Evolutionary conservation across 2,113 vertebrate genomes (phyloP).

Genomic region (Thamnophis sirtalis): DNA sequence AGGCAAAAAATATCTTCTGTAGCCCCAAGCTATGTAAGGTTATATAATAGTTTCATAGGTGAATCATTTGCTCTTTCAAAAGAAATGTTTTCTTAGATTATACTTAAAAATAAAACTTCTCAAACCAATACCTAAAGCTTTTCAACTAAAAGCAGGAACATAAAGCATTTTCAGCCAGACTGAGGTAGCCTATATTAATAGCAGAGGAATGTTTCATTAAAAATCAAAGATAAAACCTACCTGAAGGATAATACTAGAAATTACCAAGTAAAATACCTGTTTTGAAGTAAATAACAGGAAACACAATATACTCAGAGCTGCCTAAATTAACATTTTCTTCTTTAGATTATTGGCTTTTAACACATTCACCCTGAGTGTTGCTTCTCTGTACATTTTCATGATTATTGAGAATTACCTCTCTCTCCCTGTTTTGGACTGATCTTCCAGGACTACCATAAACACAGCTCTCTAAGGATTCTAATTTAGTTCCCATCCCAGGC

Average conservation of each 20-base stretch:
- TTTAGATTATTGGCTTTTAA: conserved; percentile 1
- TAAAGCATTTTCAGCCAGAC: neutral
- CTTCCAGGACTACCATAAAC: conserved; percentile 4
- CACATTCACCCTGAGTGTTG: conserved; percentile 35
- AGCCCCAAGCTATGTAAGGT: neutral
- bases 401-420: conserved; percentile 5
- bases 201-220: neutral
- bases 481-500: conserved; percentile 48
- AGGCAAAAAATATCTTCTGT: neutral
- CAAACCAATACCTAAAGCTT: neutral
- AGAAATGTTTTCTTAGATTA: neutral
- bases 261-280: neutral
- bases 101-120: neutral
- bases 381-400: conserved; percentile 30
- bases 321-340: conserved; percentile 12
- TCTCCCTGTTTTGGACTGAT: conserved; percentile 4
- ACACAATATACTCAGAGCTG: neutral
- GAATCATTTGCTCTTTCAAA: neutral
- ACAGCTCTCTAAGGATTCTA: conserved; percentile 31
- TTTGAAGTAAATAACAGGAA: conserved; percentile 4
- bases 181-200: neutral
- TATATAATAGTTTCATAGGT: neutral
- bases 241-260: neutral
- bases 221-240: neutral
- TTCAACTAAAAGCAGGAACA: neutral